Evolutionary conservation across 35 echinoderm and acorn worm species (phyloP).

Genomic region (Heliocidaris erythrogramma): DNA sequence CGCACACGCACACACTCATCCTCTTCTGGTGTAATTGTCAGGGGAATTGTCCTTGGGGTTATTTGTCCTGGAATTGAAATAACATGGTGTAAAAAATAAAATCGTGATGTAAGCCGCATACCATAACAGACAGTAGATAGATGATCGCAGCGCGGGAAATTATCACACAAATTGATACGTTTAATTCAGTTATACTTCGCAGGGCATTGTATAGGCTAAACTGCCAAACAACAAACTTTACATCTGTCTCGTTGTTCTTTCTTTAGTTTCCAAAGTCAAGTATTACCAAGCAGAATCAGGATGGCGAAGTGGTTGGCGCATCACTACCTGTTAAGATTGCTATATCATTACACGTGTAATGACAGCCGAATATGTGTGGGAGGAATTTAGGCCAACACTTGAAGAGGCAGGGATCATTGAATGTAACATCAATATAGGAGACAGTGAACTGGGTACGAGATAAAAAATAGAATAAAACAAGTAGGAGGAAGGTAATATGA

Average conservation of each 20-base stretch:
- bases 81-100: not conserved
- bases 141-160: too few species aligned
- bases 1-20: too few species aligned
- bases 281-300: not conserved
- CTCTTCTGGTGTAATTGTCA: too few species aligned
- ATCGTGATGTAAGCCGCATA: not conserved
- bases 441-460: not conserved
- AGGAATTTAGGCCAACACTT: not conserved
- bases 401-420: not conserved
- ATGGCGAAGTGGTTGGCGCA: not conserved
- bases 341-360: not conserved
- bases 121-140: too few species aligned
- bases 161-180: not conserved
- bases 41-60: too few species aligned
- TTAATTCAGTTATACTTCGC: not conserved
- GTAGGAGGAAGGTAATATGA: not conserved
- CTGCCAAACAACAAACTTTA: not conserved
- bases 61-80: too few species aligned
- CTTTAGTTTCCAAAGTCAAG: not conserved
- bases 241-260: not conserved
- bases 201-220: not conserved
- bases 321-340: not conserved
- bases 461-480: not conserved
- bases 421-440: not conserved
- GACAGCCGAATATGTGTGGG: not conserved